Evolutionary conservation across 2,797 vertebrate species (phyloP).

Genomic region (Cephalopachus bancanus): DNA sequence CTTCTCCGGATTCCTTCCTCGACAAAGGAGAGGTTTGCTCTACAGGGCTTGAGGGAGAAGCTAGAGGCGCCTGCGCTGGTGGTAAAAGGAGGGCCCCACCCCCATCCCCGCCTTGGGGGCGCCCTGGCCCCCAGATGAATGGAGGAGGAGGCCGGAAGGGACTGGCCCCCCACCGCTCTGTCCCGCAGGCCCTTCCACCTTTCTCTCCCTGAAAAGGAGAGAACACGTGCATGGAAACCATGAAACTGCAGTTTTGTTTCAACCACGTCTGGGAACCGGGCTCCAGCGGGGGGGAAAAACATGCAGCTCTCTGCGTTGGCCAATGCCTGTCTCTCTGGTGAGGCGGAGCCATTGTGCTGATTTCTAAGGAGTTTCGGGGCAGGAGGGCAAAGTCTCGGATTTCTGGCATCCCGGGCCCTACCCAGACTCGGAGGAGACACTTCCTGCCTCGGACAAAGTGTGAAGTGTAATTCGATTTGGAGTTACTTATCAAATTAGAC

Average conservation of each 20-base stretch:
- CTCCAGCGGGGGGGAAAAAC: background rate
- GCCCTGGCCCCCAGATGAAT: background rate
- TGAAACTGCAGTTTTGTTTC: background rate
- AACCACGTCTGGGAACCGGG: background rate
- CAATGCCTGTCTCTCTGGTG: background rate
- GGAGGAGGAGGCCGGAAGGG: background rate
- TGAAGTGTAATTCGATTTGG: conserved; percentile 67
- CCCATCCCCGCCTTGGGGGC: background rate
- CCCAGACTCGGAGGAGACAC: background rate
- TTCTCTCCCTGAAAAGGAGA: background rate
- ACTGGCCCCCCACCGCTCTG: background rate
- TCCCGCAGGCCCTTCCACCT: background rate
- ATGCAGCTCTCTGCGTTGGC: background rate
- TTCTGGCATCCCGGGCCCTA: conserved; percentile 7
- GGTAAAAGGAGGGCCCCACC: background rate
- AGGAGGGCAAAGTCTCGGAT: background rate
- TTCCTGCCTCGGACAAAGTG: conserved; percentile 66
- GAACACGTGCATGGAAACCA: background rate
- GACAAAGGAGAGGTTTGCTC: background rate
- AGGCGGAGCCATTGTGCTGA: background rate
- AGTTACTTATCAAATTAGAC: conserved; percentile 16
- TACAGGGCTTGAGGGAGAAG: background rate
- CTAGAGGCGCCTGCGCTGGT: background rate
- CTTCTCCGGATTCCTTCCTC: conserved; percentile 57
- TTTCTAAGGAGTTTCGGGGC: background rate